Evolutionary conservation across 2,797 vertebrate species (phyloP).

Genomic region (Labroides dimidiatus): DNA sequence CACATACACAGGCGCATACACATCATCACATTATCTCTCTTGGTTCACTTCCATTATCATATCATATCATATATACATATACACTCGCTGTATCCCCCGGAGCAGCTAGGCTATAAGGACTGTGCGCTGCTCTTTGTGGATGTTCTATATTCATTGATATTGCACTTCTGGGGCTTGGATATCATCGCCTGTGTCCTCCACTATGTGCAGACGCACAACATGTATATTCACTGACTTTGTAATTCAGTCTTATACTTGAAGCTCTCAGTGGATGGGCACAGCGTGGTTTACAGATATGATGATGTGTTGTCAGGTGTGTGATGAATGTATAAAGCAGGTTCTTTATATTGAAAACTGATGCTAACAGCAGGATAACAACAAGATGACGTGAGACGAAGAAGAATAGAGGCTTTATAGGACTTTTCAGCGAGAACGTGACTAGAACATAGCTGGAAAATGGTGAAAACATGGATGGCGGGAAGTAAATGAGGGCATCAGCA

Average conservation of each 20-base stretch:
- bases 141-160: constrained; percentile 76
- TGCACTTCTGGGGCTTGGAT: constrained; percentile 58
- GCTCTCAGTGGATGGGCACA: constrained; percentile 22
- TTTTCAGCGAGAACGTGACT: constrained; percentile 19
- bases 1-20: constrained; percentile 23
- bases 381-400: constrained; percentile 25
- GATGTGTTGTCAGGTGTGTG: constrained; percentile 35
- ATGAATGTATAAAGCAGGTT: constrained; percentile 44
- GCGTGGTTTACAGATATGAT: constrained; percentile 20
- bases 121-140: constrained; percentile 48
- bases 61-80: constrained; percentile 52
- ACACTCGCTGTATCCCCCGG: constrained; percentile 48
- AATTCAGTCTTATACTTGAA: constrained; percentile 34
- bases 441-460: constrained; percentile 25
- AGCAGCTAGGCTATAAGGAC: constrained; percentile 54
- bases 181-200: constrained; percentile 46
- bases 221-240: constrained; percentile 63
- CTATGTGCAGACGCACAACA: constrained; percentile 49
- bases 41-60: constrained; percentile 68
- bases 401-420: constrained; percentile 39
- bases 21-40: constrained; percentile 55
- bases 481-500: constrained; percentile 32
- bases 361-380: constrained; percentile 33
- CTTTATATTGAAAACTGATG: constrained; percentile 39
- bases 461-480: constrained; percentile 43